phyloP scores from a whole-genome alignment of 2,888 invertebrate genomes.

The Prenolepis imparis region DNA sequence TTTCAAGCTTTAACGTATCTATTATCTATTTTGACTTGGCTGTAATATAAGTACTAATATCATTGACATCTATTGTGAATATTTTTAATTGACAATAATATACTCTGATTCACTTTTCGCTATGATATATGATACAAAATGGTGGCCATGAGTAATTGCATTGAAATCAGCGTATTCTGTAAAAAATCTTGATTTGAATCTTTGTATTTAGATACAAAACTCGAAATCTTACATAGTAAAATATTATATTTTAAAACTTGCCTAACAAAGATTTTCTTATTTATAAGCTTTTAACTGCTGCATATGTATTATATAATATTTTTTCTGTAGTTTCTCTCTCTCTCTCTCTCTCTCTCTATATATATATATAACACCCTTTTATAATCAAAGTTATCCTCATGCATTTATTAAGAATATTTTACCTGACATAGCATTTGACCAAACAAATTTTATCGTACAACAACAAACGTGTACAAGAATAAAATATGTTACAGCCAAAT shows the following conservation, averaged over 20 bases:
- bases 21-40: slow-evolving; percentile 2
- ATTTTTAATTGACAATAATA: slow-evolving; percentile 42
- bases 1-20: slow-evolving; percentile 11
- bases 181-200: not conserved
- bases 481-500: not conserved
- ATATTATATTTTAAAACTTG: slow-evolving; percentile 57
- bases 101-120: not conserved
- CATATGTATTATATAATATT: not conserved
- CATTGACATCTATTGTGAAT: slow-evolving; percentile 22
- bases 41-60: slow-evolving; percentile 10
- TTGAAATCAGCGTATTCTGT: slow-evolving; percentile 21
- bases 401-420: not conserved
- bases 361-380: slow-evolving; percentile 14
- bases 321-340: not conserved
- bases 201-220: slow-evolving; percentile 3
- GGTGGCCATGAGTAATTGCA: slow-evolving; percentile 41
- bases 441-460: slow-evolving; percentile 20
- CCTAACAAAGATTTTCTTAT: slow-evolving; percentile 55
- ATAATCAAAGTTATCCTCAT: not conserved
- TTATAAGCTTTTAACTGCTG: not conserved
- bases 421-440: not conserved
- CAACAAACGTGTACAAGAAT: not conserved
- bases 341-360: too few species aligned
- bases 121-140: slow-evolving; percentile 25
- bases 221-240: slow-evolving; percentile 46